A percentile compares a stretch with the other conserved stretches of the same genome.
These are phyloP conservation scores for Actinostola sp. DNA, from an alignment of 92 coral and sea anemone species.

Conservation along the genomic window DNA sequence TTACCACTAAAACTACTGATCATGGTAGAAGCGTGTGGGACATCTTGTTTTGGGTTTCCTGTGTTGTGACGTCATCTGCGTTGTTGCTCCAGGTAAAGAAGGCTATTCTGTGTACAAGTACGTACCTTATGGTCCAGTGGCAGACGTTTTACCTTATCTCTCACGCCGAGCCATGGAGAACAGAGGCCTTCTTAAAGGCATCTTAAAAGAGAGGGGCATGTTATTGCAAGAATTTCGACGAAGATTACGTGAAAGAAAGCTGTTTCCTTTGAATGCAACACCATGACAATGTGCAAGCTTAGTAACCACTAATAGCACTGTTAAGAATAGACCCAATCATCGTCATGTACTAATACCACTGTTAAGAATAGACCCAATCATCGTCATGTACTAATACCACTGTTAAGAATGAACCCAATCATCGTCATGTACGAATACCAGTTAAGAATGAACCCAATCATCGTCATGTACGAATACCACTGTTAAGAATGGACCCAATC, in stretches of 20 bases:
- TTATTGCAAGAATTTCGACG: constrained; percentile 83
- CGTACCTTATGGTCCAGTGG: constrained; percentile 99
- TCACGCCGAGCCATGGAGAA: constrained; percentile 97
- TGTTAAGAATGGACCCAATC: too few species aligned
- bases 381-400: too few species aligned
- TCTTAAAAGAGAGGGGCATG: constrained; percentile 84
- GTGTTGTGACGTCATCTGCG: background rate
- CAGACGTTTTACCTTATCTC: constrained; percentile 92
- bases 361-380: too few species aligned
- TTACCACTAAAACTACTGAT: too few species aligned
- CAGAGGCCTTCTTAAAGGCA: constrained; percentile 93
- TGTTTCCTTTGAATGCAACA: constrained; percentile 36
- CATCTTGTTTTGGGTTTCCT: background rate
- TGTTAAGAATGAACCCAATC: too few species aligned
- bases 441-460: too few species aligned
- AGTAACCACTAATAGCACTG: too few species aligned
- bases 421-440: too few species aligned
- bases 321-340: too few species aligned
- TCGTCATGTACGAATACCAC: too few species aligned
- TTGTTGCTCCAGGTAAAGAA: constrained; percentile 64
- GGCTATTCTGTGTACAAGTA: constrained; percentile 95
- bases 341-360: too few species aligned
- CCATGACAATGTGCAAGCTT: too few species aligned
- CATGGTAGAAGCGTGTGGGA: background rate
- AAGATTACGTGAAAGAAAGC: constrained; percentile 65